phyloP scores from a whole-genome alignment of 2,888 invertebrate species.

The Oeneis ivallda region DNA sequence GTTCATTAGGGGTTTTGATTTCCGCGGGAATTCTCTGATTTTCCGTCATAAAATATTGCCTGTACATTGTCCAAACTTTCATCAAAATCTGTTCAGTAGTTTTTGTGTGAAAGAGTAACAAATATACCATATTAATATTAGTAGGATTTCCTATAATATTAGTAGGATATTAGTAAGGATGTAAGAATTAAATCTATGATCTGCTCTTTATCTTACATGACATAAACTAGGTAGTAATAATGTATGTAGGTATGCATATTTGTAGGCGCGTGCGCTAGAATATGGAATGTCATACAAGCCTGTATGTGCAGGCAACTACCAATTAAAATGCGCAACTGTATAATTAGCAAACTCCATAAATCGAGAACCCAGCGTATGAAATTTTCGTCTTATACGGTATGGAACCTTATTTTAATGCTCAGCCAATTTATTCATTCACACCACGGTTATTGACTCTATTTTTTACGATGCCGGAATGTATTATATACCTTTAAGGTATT shows the following conservation, averaged over 20 bases:
- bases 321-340: conserved; percentile 30
- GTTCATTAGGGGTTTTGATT: no score
- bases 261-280: conserved; percentile 24
- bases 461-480: neutral
- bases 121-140: no score
- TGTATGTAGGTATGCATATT: conserved; percentile 22
- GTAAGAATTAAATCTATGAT: neutral
- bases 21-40: no score
- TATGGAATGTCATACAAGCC: conserved; percentile 19
- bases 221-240: conserved; percentile 12
- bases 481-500: no score
- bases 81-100: no score
- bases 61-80: no score
- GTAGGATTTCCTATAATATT: no score
- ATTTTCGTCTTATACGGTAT: conserved; percentile 13
- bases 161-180: no score
- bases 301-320: conserved; percentile 18
- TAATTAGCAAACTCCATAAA: conserved; percentile 28
- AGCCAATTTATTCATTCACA: conserved; percentile 8
- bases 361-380: neutral
- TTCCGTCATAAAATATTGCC: no score
- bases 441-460: conserved; percentile 13
- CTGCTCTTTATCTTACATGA: neutral
- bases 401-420: neutral
- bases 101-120: no score